Evolutionary conservation across 2,797 vertebrate genomes (phyloP).

Genomic region (Thalassophryne amazonica): DNA sequence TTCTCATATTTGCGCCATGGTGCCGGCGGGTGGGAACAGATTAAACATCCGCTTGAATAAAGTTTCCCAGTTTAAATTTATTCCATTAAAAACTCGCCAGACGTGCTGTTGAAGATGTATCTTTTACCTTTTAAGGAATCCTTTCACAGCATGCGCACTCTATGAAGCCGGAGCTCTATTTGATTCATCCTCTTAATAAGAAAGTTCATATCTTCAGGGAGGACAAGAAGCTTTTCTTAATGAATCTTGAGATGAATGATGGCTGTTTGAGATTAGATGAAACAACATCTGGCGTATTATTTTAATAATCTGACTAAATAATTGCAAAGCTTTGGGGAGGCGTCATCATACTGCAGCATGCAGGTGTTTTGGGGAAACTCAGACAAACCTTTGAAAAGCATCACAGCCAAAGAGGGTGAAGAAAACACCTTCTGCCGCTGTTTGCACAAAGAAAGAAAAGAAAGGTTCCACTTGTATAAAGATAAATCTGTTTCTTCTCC

Average conservation of each 20-base stretch:
- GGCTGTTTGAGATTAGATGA: constrained; percentile 52
- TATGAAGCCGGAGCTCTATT: constrained; percentile 44
- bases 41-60: neutral
- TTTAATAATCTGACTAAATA: constrained; percentile 56
- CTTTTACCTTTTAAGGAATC: constrained; percentile 52
- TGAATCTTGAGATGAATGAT: constrained; percentile 61
- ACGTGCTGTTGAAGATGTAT: constrained; percentile 32
- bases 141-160: constrained; percentile 46
- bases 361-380: constrained; percentile 25
- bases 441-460: too few relatives aligned
- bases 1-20: neutral
- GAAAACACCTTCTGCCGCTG: constrained; percentile 12
- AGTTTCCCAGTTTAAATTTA: constrained; percentile 39
- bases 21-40: neutral
- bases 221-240: constrained; percentile 51
- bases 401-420: constrained; percentile 30
- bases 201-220: constrained; percentile 63
- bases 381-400: constrained; percentile 10
- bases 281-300: constrained; percentile 52
- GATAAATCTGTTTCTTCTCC: too few relatives aligned
- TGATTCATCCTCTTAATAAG: constrained; percentile 75
- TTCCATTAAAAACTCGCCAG: constrained; percentile 17
- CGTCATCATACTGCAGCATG: constrained; percentile 16
- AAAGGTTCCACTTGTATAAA: too few relatives aligned
- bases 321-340: constrained; percentile 36